phyloP scores from a whole-genome alignment of 2,113 vertebrate genomes.

The Chloropsis hardwickii region DNA sequence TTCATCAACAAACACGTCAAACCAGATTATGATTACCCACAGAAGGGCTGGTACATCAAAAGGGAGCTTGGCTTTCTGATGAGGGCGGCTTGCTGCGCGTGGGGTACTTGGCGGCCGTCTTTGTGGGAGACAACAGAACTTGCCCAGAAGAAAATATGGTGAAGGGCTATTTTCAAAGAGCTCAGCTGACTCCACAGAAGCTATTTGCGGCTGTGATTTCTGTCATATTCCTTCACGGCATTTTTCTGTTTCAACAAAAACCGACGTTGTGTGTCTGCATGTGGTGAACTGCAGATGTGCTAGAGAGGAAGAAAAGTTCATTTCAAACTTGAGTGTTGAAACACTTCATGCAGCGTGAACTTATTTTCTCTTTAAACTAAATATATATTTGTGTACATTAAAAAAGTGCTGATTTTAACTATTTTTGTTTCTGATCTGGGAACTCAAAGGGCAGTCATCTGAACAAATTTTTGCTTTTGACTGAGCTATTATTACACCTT shows the following conservation, averaged over 20 bases:
- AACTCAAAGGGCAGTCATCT: constrained; percentile 13
- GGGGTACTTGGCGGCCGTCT: neutral
- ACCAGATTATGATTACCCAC: neutral
- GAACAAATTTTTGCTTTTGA: constrained; percentile 45
- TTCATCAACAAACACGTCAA: neutral
- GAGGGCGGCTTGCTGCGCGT: neutral
- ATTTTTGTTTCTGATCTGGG: constrained; percentile 23
- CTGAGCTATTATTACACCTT: constrained; percentile 48
- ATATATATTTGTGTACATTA: neutral
- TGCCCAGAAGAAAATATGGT: neutral
- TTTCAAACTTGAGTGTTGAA: neutral
- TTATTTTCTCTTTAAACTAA: constrained; percentile 46
- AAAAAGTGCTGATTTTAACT: constrained; percentile 52
- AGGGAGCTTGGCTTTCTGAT: neutral
- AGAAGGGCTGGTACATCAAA: neutral
- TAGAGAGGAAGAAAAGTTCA: constrained; percentile 18
- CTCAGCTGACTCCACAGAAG: neutral
- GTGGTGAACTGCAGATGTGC: constrained; percentile 37
- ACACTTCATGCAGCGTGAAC: neutral
- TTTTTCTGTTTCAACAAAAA: constrained; percentile 47
- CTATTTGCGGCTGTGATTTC: neutral
- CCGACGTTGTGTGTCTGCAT: neutral
- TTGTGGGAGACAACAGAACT: neutral
- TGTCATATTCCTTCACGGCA: neutral
- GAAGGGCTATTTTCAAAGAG: constrained; percentile 2